Percentiles rank a stretch among this genome's conserved stretches.
These are phyloP conservation scores for Alaudala cheleensis DNA, from an alignment of 2,113 vertebrate genomes.

Conservation along the genomic window DNA sequence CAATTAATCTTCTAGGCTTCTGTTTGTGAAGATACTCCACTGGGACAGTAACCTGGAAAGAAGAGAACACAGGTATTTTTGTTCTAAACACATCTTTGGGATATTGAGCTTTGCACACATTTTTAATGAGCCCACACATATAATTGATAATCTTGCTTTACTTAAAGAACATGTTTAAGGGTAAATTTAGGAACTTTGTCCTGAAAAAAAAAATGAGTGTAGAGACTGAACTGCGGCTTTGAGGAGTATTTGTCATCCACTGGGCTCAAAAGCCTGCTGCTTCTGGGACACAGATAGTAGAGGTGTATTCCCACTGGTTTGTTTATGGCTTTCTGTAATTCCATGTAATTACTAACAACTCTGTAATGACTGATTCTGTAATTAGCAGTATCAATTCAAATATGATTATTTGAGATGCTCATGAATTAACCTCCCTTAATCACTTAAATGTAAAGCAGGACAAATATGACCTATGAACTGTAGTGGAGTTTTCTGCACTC, in stretches of 20 bases:
- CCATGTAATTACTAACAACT: background rate
- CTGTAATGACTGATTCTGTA: background rate
- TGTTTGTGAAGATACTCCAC: background rate
- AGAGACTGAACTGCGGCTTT: background rate
- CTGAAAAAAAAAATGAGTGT: background rate
- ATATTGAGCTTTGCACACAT: rapidly evolving
- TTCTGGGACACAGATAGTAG: background rate
- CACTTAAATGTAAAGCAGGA: background rate
- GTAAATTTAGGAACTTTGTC: background rate
- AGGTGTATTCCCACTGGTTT: background rate
- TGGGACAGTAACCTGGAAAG: background rate
- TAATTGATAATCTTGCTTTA: rapidly evolving
- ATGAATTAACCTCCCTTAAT: background rate
- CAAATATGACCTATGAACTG: background rate
- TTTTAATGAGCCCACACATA: background rate
- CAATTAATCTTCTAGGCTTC: background rate
- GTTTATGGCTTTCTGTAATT: background rate
- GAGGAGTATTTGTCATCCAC: background rate
- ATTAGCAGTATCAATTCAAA: background rate
- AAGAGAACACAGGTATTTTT: background rate
- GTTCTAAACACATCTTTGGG: background rate
- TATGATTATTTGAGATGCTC: background rate
- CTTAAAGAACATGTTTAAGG: background rate
- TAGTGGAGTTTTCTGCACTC: background rate
- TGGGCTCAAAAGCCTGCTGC: background rate